Conservation (phyloP, 2,113 vertebrate species). For the Halcyon malimbica region DNA sequence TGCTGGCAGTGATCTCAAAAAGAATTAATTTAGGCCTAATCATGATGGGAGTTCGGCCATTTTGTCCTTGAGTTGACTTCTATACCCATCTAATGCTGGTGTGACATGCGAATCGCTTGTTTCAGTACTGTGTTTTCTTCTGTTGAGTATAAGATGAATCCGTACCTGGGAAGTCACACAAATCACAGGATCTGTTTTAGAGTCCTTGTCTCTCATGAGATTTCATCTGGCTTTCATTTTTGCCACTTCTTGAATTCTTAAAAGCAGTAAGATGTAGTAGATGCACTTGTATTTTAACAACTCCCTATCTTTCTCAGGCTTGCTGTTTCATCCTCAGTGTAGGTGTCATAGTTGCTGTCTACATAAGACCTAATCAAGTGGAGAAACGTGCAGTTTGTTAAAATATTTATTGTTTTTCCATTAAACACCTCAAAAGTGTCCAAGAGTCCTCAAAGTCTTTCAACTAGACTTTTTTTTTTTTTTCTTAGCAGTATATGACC, state of each 20-base stretch:
- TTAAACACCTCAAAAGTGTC: background rate
- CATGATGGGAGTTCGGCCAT: rapidly evolving
- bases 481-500: background rate
- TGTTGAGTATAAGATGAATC: too few species aligned
- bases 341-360: background rate
- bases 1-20: background rate
- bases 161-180: rapidly evolving
- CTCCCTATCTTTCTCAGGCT: background rate
- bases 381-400: background rate
- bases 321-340: background rate
- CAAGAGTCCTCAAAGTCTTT: background rate
- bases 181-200: background rate
- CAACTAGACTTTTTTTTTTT: rapidly evolving
- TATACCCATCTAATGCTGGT: rapidly evolving
- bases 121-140: background rate
- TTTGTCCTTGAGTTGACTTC: background rate
- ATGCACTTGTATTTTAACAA: background rate
- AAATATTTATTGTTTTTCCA: background rate
- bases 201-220: background rate
- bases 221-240: background rate
- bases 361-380: background rate
- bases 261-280: background rate
- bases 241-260: background rate
- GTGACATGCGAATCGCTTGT: rapidly evolving
- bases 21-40: rapidly evolving